A percentile compares a stretch with the other conserved stretches of the same genome.
phyloP scores from a whole-genome alignment of 1,140 invertebrate species.

The Scylla paramamosain region DNA sequence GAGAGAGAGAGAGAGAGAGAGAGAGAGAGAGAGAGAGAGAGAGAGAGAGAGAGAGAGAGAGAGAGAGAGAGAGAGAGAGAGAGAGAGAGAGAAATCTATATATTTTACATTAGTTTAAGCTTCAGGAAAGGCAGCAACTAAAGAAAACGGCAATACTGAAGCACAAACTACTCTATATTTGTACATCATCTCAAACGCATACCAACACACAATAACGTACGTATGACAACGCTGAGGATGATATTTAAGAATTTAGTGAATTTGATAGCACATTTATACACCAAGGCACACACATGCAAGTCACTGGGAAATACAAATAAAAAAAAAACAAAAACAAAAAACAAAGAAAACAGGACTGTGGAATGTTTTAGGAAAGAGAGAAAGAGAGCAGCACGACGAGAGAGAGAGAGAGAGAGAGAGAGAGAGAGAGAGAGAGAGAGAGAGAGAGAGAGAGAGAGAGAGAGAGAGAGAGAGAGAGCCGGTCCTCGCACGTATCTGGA shows the following conservation, averaged over 20 bases:
- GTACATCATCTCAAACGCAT: too few relatives aligned
- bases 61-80: constrained; percentile 17
- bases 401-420: constrained; percentile 36
- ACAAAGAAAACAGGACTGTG: neutral
- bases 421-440: constrained; percentile 35
- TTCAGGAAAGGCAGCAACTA: neutral
- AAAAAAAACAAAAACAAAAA: neutral
- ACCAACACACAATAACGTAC: too few relatives aligned
- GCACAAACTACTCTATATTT: too few relatives aligned
- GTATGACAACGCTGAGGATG: too few relatives aligned
- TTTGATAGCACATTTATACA: too few relatives aligned
- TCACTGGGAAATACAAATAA: too few relatives aligned
- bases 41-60: neutral
- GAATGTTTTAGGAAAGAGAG: neutral
- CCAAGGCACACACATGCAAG: too few relatives aligned
- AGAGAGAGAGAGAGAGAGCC: neutral
- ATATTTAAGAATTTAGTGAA: too few relatives aligned
- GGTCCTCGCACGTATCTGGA: neutral
- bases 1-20: neutral
- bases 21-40: neutral
- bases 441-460: constrained; percentile 42
- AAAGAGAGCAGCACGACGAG: neutral
- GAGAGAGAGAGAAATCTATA: neutral
- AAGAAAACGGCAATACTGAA: neutral
- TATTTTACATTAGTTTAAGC: too few relatives aligned